Conservation (phyloP, 1,140 invertebrate genomes). For the Neuroterus valhalla region DNA sequence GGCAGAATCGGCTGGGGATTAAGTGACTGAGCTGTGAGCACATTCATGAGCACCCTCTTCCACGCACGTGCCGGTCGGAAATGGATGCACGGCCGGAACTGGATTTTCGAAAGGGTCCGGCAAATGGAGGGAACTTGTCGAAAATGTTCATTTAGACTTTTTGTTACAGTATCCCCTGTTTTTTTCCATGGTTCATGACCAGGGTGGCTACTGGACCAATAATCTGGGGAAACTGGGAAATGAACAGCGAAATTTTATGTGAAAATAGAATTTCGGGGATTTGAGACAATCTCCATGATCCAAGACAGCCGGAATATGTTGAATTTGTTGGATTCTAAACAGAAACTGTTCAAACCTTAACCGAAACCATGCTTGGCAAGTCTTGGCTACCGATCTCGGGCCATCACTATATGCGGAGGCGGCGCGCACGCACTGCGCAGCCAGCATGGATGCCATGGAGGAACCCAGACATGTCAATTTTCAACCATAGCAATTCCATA, state of each 20-base stretch:
- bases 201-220: neutral
- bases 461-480: too few relatives aligned
- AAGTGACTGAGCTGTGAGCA: slow-evolving; percentile 38
- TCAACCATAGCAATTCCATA: too few relatives aligned
- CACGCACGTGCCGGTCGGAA: slow-evolving; percentile 43
- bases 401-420: too few relatives aligned
- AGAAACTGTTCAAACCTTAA: too few relatives aligned
- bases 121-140: neutral
- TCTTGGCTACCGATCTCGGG: too few relatives aligned
- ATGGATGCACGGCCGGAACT: slow-evolving; percentile 43
- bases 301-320: too few relatives aligned
- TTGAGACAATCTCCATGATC: too few relatives aligned
- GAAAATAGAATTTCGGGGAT: too few relatives aligned
- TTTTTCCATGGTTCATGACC: neutral
- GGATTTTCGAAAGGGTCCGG: slow-evolving; percentile 28
- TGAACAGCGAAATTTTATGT: neutral
- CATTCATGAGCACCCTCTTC: slow-evolving; percentile 35
- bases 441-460: too few relatives aligned
- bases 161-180: neutral
- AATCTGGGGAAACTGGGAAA: neutral
- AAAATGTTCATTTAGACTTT: neutral
- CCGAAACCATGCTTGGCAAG: too few relatives aligned
- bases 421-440: too few relatives aligned
- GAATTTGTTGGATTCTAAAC: too few relatives aligned
- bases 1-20: slow-evolving; percentile 25